Conservation (phyloP, 2,888 invertebrate species). For the Eretmocerus hayati region DNA sequence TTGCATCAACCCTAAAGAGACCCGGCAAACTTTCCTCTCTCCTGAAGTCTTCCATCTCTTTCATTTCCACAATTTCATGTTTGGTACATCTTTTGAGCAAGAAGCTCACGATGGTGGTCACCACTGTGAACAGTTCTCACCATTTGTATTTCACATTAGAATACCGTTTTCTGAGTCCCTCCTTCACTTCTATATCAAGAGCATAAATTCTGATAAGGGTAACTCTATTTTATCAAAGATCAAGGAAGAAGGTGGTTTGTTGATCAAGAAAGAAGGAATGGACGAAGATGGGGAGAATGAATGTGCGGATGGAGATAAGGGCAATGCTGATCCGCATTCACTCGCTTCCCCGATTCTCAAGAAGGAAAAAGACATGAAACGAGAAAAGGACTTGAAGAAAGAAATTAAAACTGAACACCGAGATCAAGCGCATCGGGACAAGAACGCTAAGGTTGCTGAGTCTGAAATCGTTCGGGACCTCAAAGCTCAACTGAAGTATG, state of each 20-base stretch:
- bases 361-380: slow-evolving; percentile 57
- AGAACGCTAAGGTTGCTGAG: slow-evolving; percentile 61
- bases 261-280: slow-evolving; percentile 38
- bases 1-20: too few relatives aligned
- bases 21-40: too few relatives aligned
- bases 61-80: too few relatives aligned
- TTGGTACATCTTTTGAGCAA: too few relatives aligned
- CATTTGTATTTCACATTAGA: too few relatives aligned
- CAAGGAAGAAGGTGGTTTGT: slow-evolving; percentile 39
- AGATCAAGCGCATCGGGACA: slow-evolving; percentile 54
- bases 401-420: slow-evolving; percentile 49
- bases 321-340: slow-evolving; percentile 41
- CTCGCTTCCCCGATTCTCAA: slow-evolving; percentile 49
- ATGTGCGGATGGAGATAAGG: slow-evolving; percentile 48
- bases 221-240: too few relatives aligned
- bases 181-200: background rate
- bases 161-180: too few relatives aligned
- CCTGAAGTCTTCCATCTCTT: too few relatives aligned
- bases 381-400: slow-evolving; percentile 55
- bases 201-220: background rate
- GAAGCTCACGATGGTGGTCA: too few relatives aligned
- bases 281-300: slow-evolving; percentile 45
- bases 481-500: slow-evolving; percentile 86
- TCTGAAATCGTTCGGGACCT: slow-evolving; percentile 79
- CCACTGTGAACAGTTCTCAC: too few relatives aligned